These are phyloP conservation scores for Rhinolophus sinicus DNA, from an alignment of 2,113 vertebrate species.

Conservation along the genomic window DNA sequence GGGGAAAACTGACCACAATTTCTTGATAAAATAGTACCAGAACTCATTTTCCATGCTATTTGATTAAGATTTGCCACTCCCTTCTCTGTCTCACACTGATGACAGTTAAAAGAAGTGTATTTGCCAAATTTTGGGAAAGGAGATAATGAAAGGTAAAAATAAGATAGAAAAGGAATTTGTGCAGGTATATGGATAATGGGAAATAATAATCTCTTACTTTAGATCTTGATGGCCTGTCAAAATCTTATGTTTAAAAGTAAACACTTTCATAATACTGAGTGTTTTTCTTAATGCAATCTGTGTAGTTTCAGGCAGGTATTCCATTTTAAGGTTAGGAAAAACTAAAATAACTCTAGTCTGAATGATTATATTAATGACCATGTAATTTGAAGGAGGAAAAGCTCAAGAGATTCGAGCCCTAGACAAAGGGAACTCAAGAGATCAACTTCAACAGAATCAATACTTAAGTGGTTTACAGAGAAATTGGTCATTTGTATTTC, in stretches of 20 bases:
- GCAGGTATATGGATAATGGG: neutral
- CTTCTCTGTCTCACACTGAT: neutral
- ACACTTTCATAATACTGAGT: neutral
- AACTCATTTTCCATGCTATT: neutral
- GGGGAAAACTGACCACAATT: neutral
- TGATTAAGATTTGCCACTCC: neutral
- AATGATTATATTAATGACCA: conserved; percentile 2
- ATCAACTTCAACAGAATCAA: neutral
- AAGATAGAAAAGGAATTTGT: neutral
- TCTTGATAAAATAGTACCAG: neutral
- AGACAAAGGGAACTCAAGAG: neutral
- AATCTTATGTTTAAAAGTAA: conserved; percentile 49
- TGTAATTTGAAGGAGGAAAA: neutral
- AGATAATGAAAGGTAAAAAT: conserved; percentile 46
- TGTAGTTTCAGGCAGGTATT: conserved; percentile 6
- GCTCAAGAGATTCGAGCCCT: neutral
- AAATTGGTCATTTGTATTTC: neutral
- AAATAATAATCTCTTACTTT: neutral
- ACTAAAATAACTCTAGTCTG: neutral
- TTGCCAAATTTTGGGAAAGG: neutral
- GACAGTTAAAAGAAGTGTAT: neutral
- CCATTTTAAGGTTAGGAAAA: conserved; percentile 10
- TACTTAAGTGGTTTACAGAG: conserved; percentile 4
- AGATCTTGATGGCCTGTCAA: neutral
- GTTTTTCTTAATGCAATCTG: neutral